Base-by-base conservation (phyloP, 2,113 vertebrate genomes). In the Leuciscus idus region DNA sequence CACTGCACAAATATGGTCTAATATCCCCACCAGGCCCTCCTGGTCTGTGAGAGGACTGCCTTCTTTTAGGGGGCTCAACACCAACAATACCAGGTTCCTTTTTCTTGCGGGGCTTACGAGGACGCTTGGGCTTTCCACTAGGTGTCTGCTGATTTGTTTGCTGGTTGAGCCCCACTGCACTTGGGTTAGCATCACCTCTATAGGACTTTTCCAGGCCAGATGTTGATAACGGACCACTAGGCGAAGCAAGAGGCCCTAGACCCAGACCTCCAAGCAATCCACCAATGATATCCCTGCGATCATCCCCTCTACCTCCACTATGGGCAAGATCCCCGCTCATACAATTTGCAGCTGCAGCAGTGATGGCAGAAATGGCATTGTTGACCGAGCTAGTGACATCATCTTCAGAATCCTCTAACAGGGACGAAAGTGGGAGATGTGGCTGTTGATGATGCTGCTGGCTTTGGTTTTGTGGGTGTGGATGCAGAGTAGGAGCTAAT, bases 1-100 rank as follows among this genome's bases (percentile, higher is more conserved):
- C 95, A 0, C 96, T 96, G 91, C 97, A 98, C 39, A 95, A 96
- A 89, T 97, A 98, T n/a, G 97, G 97, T 85, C 96, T 96, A 87
- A 98, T 95, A 28, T 92, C 91, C 48, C 93, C 94, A 28, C 92
- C 90, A 10, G 91, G 87, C 19, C 92, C 93, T 21, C 21, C 81
- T 89, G 93, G 90, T 91, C 94, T 93, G 13, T 93, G 94, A 55
- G 92, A 92, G 87, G 94, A 92, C 81, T 94, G 94, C 85, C 94
- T 92, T 89, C 93, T 94, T 89, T 95, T 95, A 10, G 92, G 90
- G 79, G 92, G 91, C 59, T 94, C 93, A 78, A 52, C 66, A 76
- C 93, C 92, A 23, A 88, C 89, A 55, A 85, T 81, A n/a, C 90
- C 87, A 3, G 93, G 92, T 75, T 95, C 95, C 87, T 95, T 95